Percentiles rank a stretch among this genome's conserved stretches.
Evolutionary conservation across 2,888 invertebrate species (phyloP).

Genomic region (Aleiodes alternator): DNA sequence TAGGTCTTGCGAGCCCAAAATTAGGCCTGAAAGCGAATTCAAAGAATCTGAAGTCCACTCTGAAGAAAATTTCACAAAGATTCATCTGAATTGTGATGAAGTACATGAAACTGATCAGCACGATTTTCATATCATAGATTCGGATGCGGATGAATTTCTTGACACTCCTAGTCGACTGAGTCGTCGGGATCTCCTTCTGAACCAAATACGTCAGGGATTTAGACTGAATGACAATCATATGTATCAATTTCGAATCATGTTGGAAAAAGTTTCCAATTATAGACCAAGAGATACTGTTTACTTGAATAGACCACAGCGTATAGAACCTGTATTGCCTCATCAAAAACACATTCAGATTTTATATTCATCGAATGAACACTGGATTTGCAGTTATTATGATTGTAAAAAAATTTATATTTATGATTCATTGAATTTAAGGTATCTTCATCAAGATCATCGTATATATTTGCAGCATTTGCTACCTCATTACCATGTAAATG

Average conservation of each 20-base stretch:
- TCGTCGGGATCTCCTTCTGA: background rate
- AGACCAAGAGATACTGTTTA: slow-evolving; percentile 29
- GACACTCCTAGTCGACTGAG: background rate
- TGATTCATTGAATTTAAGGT: slow-evolving; percentile 37
- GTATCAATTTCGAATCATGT: slow-evolving; percentile 20
- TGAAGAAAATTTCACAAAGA: no score
- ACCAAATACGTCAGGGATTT: background rate
- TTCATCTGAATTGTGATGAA: no score
- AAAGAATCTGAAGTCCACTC: no score
- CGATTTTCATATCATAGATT: no score
- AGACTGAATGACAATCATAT: slow-evolving; percentile 40
- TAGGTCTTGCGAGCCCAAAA: no score
- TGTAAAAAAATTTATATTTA: slow-evolving; percentile 39
- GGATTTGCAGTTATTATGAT: slow-evolving; percentile 42
- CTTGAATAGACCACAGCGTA: slow-evolving; percentile 19
- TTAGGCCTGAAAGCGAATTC: no score
- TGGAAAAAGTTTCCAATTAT: slow-evolving; percentile 20
- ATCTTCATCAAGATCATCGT: slow-evolving; percentile 28
- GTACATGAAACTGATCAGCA: no score
- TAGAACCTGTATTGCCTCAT: slow-evolving; percentile 20
- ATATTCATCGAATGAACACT: slow-evolving; percentile 34
- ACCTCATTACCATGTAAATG: slow-evolving; percentile 24
- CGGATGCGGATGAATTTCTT: no score
- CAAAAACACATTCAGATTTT: slow-evolving; percentile 45
- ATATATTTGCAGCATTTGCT: slow-evolving; percentile 24